Evolutionary conservation across 1,140 invertebrate species (phyloP), one percentile per base, ranked within the genome.

Genomic region (Papilio glaucus): DNA sequence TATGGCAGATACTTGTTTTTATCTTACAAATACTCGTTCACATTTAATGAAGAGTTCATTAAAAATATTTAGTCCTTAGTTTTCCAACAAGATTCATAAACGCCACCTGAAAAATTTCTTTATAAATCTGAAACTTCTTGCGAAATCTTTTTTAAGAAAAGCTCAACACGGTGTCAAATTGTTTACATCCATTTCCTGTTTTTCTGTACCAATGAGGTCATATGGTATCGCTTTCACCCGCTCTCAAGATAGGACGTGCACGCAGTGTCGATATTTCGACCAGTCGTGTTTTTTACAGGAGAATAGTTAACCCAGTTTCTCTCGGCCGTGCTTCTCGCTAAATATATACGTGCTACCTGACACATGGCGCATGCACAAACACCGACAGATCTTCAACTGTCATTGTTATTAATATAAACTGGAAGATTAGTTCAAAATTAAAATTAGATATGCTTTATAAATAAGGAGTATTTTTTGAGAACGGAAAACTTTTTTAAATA

Each of bases 231-330:
- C 86, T 89, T 90, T 88, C 85, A 82, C 83, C 83, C 75, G 80
- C 83, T 88, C 80, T 82, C 80, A 73, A 81, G 80, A 82, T 78
- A 85, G 84, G 79, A 77, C 81, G 77, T 69, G 80, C 85, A 81
- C 69, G 62, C 74, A 80, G 84, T 88, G 86, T 89, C 87, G 89
- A 85, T 85, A 80, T 79, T 83, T 85, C 77, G 78, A 85, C 81
- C 81, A 77, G 77, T 72, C 82, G 79, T 86, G 81, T 89, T 88
- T 80, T 88, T 88, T 88, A 80, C 81, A 81, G 85, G 83, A 88
- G 83, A 88, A 92, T 90, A 91, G 89, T 90, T 92, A 90, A 92
- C 90, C 90, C 85, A 92, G 81, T 85, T 91, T 83, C 72, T 33
- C 29, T 33, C 68, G 72, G 76, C 74, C 75, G 82, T 82, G 84